These are phyloP conservation scores for Agonopterix subpropinquella DNA, from an alignment of 2,888 invertebrate species.

Conservation along the genomic window DNA sequence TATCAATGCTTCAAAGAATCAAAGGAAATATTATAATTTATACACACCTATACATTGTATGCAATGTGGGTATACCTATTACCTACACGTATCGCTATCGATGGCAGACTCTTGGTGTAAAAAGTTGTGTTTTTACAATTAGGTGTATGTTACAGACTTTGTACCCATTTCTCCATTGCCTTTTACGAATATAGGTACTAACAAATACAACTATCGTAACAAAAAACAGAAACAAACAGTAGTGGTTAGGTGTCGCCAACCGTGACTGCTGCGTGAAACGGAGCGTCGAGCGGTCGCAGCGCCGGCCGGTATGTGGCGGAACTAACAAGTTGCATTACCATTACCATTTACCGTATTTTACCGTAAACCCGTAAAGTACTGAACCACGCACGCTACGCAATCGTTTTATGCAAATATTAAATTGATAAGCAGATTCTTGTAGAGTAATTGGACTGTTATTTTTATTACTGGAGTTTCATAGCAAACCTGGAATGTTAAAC, in stretches of 20 bases:
- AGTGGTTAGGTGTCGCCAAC: constrained; percentile 31
- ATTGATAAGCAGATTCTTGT: constrained; percentile 24
- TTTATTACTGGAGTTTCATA: no score
- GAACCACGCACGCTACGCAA: constrained; percentile 29
- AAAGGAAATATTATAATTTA: no score
- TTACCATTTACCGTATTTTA: constrained; percentile 58
- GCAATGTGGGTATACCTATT: no score
- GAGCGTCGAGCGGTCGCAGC: constrained; percentile 24
- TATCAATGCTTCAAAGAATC: no score
- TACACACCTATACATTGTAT: no score
- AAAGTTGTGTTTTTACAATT: no score
- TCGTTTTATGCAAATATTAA: constrained; percentile 11
- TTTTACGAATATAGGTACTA: neutral
- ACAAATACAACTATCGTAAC: neutral
- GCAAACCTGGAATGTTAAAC: no score
- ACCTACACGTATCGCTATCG: no score
- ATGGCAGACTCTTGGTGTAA: no score
- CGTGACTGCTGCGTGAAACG: constrained; percentile 39
- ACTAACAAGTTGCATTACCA: constrained; percentile 58
- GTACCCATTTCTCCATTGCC: neutral
- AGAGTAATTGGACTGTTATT: constrained; percentile 1
- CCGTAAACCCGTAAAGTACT: constrained; percentile 41
- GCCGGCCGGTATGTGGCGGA: constrained; percentile 53
- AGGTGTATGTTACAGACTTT: no score
- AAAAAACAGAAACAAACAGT: constrained; percentile 31